These are phyloP conservation scores for Geopemphigus sp. DNA, from an alignment of 1,140 invertebrate genomes.

Conservation along the genomic window DNA sequence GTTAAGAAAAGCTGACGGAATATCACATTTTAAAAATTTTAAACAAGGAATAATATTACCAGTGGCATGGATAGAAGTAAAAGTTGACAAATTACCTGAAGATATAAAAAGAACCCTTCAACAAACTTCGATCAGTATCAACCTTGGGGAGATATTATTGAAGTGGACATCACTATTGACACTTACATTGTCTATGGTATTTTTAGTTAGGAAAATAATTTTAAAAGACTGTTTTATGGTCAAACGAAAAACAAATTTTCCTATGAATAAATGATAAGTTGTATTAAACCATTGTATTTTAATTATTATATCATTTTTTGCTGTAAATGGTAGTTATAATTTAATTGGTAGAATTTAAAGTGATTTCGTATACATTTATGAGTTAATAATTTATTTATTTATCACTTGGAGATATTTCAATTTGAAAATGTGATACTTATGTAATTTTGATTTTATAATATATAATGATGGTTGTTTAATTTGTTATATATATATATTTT, in stretches of 20 bases:
- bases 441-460: not conserved
- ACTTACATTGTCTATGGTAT: slow-evolving; percentile 40
- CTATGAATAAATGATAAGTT: slow-evolving; percentile 25
- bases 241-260: slow-evolving; percentile 38
- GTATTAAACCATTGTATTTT: not conserved
- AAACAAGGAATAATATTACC: slow-evolving; percentile 36
- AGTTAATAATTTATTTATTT: not conserved
- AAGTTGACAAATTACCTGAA: slow-evolving; percentile 38
- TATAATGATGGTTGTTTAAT: too few relatives aligned
- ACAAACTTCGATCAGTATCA: slow-evolving; percentile 37
- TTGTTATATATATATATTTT: too few relatives aligned
- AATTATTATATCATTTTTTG: not conserved
- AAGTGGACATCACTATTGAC: slow-evolving; percentile 34
- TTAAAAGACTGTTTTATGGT: slow-evolving; percentile 47
- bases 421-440: not conserved
- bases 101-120: slow-evolving; percentile 34
- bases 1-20: slow-evolving; percentile 8
- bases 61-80: slow-evolving; percentile 39
- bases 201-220: slow-evolving; percentile 40
- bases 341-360: not conserved
- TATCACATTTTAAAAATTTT: slow-evolving; percentile 31
- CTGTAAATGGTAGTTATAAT: not conserved
- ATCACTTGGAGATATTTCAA: too few relatives aligned
- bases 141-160: slow-evolving; percentile 19
- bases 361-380: not conserved